phyloP scores from a whole-genome alignment of 2,888 invertebrate genomes.

The Adelphocoris suturalis region DNA sequence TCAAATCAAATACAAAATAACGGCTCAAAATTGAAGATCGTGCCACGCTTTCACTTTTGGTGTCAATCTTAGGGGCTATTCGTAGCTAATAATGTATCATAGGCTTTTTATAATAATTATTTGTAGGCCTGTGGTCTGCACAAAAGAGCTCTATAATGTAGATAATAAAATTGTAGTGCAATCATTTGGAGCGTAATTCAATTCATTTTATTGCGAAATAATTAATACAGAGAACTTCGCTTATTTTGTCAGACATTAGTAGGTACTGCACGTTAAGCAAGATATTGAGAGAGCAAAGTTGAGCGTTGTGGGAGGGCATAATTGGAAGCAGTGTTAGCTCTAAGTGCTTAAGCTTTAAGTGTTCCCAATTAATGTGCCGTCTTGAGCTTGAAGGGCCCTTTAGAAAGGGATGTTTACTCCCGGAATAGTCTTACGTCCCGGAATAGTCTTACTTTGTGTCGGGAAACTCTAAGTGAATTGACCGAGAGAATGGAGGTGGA shows the following conservation, averaged over 20 bases:
- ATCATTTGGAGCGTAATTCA: too few relatives aligned
- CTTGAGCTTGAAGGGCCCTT: conserved; percentile 46
- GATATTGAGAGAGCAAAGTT: conserved; percentile 31
- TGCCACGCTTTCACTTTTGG: too few relatives aligned
- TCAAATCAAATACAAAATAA: too few relatives aligned
- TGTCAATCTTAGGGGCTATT: too few relatives aligned
- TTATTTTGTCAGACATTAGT: neutral
- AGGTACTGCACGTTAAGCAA: neutral
- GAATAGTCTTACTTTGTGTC: conserved; percentile 30
- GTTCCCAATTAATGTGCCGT: conserved; percentile 57
- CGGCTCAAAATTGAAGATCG: too few relatives aligned
- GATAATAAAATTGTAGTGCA: too few relatives aligned
- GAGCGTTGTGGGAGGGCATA: conserved; percentile 34
- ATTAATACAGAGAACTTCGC: neutral
- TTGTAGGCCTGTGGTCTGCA: too few relatives aligned
- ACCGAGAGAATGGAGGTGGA: conserved; percentile 46
- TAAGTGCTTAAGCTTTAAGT: conserved; percentile 54
- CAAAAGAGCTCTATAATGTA: too few relatives aligned
- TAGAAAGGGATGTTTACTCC: conserved; percentile 50
- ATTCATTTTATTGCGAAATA: too few relatives aligned
- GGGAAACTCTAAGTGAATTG: conserved; percentile 66
- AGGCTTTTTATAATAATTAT: too few relatives aligned
- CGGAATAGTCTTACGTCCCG: conserved; percentile 13
- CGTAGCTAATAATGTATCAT: too few relatives aligned
- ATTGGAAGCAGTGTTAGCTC: conserved; percentile 58